Base-by-base conservation (phyloP, 1,140 invertebrate genomes). In the Apis cerana region DNA sequence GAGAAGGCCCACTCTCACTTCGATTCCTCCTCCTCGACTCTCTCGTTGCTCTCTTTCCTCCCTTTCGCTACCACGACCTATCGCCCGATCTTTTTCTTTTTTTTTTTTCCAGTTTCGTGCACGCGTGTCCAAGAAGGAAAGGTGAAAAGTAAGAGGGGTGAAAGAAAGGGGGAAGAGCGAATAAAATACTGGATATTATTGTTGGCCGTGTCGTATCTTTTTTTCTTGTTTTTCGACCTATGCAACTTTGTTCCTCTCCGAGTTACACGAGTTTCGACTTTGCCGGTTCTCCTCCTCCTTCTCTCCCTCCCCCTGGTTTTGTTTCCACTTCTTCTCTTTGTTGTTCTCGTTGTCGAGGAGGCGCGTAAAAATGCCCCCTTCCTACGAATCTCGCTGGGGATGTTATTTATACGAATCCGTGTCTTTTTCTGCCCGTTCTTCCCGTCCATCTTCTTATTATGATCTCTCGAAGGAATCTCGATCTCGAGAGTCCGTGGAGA, bases 51-150 rank as follows among this genome's bases (percentile, higher is more conserved):
- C 64, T 65, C 70, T 58, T 75, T 75, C 61, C 59, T 80, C 70
- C 61, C 61, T 80, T 75, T 75, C 70, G 56, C 79, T 80, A 50
- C 79, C 78, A 80, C 27, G 68, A 80, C 71, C 79, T 65, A 80
- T 80, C 70, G 72, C 17, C 5, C 33, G 75, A 52, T 80, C 79
- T 59, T 64, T 69, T 15, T 80, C 79, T 59, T 54, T 69, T 9
- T 69, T 59, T 27, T 50, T 15, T 50, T 61, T 72, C 85, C 80
- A 69, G 54, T 59, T 56, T 52, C 70, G 23, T 48, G 5, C 11
- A 33, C 13, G 56, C 21, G 58, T 59, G 33, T 7, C 15, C 2
- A 17, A 13, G 65, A 19, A 9, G 61, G 5, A 3, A 67, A 58
- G 23, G 72, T 50, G 72, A 52, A 54, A 74, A 64, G 62, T 68